These are phyloP conservation scores for Muscina levida DNA, from an alignment of 2,888 invertebrate species.

Conservation along the genomic window DNA sequence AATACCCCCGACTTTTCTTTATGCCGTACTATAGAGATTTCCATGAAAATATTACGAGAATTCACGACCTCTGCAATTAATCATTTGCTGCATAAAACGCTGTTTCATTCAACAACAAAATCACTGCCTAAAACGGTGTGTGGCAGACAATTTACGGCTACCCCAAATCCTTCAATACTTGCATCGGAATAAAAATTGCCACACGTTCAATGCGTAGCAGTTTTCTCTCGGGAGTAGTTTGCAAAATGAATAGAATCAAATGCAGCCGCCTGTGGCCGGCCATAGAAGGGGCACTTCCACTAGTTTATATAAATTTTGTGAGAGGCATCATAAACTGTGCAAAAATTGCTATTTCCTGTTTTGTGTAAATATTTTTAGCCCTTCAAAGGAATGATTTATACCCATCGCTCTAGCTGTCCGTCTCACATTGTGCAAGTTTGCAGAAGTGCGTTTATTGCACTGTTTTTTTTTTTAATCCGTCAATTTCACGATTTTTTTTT, in stretches of 20 bases:
- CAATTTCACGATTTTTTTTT: constrained; percentile 7
- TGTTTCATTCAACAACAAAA: constrained; percentile 22
- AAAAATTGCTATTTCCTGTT: constrained; percentile 63
- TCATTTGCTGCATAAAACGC: constrained; percentile 18
- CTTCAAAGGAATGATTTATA: constrained; percentile 57
- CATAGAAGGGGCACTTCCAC: neutral
- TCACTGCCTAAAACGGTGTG: constrained; percentile 1
- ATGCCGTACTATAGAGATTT: too few relatives aligned
- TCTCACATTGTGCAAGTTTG: neutral
- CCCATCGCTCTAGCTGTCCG: neutral
- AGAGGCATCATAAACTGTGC: constrained; percentile 45
- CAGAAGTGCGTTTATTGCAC: constrained; percentile 1
- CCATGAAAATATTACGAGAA: neutral
- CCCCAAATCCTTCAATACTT: neutral
- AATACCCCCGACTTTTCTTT: too few relatives aligned
- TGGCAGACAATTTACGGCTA: constrained; percentile 5
- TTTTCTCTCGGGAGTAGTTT: constrained; percentile 5
- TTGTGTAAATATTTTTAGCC: constrained; percentile 37
- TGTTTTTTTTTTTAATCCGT: constrained; percentile 7
- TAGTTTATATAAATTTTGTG: neutral
- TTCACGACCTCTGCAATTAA: constrained; percentile 1
- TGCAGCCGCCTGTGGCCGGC: neutral
- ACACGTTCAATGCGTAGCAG: neutral
- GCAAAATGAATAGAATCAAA: constrained; percentile 1
- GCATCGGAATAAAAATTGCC: neutral